Evolutionary conservation across 2,888 invertebrate species (phyloP).

Genomic region (Lithophane ornitopus): DNA sequence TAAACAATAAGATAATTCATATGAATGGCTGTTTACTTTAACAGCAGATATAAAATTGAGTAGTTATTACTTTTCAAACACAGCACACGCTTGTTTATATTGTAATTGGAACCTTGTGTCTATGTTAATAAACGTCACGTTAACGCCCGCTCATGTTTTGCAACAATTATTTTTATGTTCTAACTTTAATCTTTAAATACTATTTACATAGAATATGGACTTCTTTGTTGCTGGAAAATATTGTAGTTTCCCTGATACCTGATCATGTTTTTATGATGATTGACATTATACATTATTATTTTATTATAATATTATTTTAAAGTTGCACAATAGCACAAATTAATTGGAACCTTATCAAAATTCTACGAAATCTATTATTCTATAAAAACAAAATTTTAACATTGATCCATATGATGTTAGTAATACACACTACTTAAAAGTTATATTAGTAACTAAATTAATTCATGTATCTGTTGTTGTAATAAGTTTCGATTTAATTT

Average conservation of each 20-base stretch:
- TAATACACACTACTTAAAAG: too few relatives aligned
- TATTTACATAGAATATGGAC: not conserved
- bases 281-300: not conserved
- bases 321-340: not conserved
- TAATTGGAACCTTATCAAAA: not conserved
- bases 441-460: too few relatives aligned
- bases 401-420: too few relatives aligned
- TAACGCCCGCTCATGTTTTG: not conserved
- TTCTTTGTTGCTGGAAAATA: not conserved
- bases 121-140: not conserved
- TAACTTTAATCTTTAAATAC: not conserved
- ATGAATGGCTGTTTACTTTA: slow-evolving; percentile 6
- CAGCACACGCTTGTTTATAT: not conserved
- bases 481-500: too few relatives aligned
- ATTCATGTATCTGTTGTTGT: too few relatives aligned
- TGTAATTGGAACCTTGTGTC: not conserved
- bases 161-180: not conserved
- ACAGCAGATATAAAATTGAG: not conserved
- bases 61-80: not conserved
- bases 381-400: too few relatives aligned
- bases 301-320: not conserved
- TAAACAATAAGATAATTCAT: slow-evolving; percentile 30
- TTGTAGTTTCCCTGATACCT: not conserved
- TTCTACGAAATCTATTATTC: too few relatives aligned
- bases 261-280: not conserved